These are phyloP conservation scores for Homarus americanus DNA, from an alignment of 1,140 invertebrate species.

Conservation along the genomic window DNA sequence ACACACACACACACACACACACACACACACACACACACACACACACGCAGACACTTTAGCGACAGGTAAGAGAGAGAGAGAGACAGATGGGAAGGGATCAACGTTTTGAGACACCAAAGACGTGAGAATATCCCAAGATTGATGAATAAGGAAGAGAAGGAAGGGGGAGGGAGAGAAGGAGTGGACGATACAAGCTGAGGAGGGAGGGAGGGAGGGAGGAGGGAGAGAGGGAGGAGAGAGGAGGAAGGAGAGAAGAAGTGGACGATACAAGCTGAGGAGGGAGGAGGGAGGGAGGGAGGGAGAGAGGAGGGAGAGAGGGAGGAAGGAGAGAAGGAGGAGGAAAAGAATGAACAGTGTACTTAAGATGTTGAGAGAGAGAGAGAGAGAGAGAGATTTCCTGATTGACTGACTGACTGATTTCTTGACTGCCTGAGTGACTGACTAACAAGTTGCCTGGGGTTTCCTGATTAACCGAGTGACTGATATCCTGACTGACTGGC, in stretches of 20 bases:
- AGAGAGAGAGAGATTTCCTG: slow-evolving; percentile 8
- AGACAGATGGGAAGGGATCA: too few species aligned
- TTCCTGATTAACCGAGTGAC: slow-evolving; percentile 17
- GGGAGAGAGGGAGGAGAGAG: neutral
- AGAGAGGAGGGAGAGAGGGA: neutral
- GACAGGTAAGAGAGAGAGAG: too few species aligned
- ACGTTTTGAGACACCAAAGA: too few species aligned
- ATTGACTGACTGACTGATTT: neutral
- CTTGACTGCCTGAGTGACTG: neutral
- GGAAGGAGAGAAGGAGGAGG: slow-evolving; percentile 15
- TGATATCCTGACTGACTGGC: slow-evolving; percentile 5
- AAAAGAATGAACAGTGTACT: neutral
- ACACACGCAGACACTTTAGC: too few species aligned
- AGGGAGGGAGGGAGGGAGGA: too few species aligned
- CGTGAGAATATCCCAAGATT: too few species aligned
- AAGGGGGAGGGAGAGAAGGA: neutral
- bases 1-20: too few species aligned
- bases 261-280: neutral
- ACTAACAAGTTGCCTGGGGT: too few species aligned
- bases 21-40: too few species aligned
- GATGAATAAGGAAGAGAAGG: too few species aligned
- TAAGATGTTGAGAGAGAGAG: slow-evolving; percentile 19
- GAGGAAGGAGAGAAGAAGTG: neutral
- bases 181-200: too few species aligned
- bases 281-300: neutral